Conservation (phyloP, 2,113 vertebrate species). For the Trichechus manatus region DNA sequence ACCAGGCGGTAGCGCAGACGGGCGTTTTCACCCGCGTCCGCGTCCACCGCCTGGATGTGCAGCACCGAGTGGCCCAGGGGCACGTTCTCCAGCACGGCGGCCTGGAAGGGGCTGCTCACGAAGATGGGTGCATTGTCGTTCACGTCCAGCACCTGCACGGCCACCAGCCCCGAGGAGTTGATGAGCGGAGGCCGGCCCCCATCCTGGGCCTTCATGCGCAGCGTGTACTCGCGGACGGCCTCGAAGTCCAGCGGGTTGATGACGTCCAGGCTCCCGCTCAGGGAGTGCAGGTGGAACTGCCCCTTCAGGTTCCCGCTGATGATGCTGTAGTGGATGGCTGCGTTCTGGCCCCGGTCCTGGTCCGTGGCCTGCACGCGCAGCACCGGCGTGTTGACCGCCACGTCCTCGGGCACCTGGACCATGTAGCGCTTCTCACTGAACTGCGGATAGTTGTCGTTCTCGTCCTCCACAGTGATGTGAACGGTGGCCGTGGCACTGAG, state of each 20-base stretch:
- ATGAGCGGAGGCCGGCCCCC: conserved; percentile 96
- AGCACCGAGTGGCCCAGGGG: conserved; percentile 95
- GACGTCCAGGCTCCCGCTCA: conserved; percentile 94
- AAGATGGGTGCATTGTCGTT: conserved; percentile 99
- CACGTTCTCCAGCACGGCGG: conserved; percentile 95
- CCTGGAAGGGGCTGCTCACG: conserved; percentile 98
- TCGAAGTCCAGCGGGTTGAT: conserved; percentile 98
- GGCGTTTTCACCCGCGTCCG: conserved; percentile 95
- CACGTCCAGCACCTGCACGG: conserved; percentile 95
- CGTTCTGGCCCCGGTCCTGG: conserved; percentile 94
- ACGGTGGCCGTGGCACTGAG: conserved; percentile 94
- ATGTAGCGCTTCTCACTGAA: conserved; percentile 96
- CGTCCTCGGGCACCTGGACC: conserved; percentile 94
- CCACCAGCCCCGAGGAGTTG: conserved; percentile 95
- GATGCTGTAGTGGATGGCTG: conserved; percentile 96
- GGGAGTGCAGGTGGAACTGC: conserved; percentile 96
- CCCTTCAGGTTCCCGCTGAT: conserved; percentile 97
- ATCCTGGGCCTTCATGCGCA: conserved; percentile 97
- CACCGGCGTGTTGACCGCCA: conserved; percentile 93
- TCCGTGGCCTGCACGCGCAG: conserved; percentile 95
- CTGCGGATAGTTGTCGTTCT: conserved; percentile 98
- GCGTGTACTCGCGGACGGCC: conserved; percentile 94
- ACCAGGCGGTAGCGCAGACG: conserved; percentile 94
- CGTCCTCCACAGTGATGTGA: conserved; percentile 95
- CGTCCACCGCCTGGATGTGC: conserved; percentile 97